These are phyloP conservation scores for Panagrolaimus sp. DNA, from an alignment of 1,140 invertebrate species.

Conservation along the genomic window DNA sequence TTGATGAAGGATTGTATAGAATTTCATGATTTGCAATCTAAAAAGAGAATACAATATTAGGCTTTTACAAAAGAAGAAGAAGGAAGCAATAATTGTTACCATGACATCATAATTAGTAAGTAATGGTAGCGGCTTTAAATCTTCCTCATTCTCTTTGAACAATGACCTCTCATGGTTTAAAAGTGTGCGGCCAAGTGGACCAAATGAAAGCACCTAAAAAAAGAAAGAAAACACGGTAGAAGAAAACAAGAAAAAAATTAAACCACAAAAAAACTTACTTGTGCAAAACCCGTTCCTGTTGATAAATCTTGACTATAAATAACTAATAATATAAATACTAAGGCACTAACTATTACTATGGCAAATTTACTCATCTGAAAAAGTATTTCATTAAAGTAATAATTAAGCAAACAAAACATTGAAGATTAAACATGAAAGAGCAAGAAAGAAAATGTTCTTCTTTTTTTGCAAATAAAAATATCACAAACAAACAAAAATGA, in stretches of 20 bases:
- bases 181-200: not conserved
- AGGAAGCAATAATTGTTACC: not conserved
- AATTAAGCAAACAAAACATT: too few relatives aligned
- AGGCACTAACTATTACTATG: constrained; percentile 2
- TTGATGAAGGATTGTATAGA: constrained; percentile 5
- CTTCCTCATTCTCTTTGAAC: constrained; percentile 9
- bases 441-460: too few relatives aligned
- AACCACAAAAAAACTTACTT: too few relatives aligned
- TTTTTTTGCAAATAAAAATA: too few relatives aligned
- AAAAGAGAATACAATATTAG: not conserved
- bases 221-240: not conserved
- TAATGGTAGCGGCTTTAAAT: not conserved
- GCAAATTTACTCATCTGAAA: constrained; percentile 12
- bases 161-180: not conserved
- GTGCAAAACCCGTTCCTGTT: not conserved
- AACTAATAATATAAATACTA: constrained; percentile 9
- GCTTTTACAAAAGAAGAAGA: not conserved
- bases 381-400: too few relatives aligned
- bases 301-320: constrained; percentile 14
- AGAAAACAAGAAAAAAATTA: not conserved
- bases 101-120: constrained; percentile 1
- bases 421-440: too few relatives aligned
- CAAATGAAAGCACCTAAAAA: not conserved
- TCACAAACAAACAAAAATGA: too few relatives aligned
- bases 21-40: not conserved